These are phyloP conservation scores for Darevskia mixta DNA, from an alignment of 2,797 vertebrate genomes.

Conservation along the genomic window DNA sequence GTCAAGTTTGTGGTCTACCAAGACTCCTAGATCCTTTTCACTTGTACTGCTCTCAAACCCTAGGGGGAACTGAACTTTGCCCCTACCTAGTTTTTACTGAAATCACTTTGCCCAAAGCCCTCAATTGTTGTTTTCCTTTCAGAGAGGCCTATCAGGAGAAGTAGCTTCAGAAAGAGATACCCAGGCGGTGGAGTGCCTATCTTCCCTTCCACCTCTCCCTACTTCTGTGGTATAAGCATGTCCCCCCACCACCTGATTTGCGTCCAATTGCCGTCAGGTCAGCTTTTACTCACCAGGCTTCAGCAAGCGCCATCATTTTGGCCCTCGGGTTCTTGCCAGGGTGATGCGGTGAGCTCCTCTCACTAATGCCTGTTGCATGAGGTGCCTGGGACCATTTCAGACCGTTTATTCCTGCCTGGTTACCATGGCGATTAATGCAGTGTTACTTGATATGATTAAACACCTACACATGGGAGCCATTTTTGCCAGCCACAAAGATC, in stretches of 20 bases:
- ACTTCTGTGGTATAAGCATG: neutral
- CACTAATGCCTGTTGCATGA: neutral
- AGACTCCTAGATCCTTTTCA: too few relatives aligned
- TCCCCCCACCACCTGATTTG: too few relatives aligned
- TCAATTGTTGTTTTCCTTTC: too few relatives aligned
- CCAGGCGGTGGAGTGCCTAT: neutral
- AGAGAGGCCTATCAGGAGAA: neutral
- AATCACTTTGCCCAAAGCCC: too few relatives aligned
- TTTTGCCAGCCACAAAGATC: neutral
- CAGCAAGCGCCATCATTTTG: neutral
- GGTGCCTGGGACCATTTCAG: slow-evolving; percentile 59
- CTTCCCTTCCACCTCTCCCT: neutral
- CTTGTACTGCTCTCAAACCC: too few relatives aligned
- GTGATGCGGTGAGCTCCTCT: slow-evolving; percentile 25
- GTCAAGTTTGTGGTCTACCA: too few relatives aligned
- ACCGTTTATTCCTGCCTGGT: slow-evolving; percentile 58
- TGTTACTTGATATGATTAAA: slow-evolving; percentile 50
- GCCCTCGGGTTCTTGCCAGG: slow-evolving; percentile 54
- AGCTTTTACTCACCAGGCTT: neutral
- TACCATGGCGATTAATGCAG: slow-evolving; percentile 72
- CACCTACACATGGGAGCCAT: slow-evolving; percentile 50
- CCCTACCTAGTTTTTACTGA: neutral
- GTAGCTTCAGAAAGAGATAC: too few relatives aligned
- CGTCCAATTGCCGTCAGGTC: neutral
- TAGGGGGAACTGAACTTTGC: neutral